Evolutionary conservation across 1,140 invertebrate species (phyloP).

Genomic region (Bombus confusus): DNA sequence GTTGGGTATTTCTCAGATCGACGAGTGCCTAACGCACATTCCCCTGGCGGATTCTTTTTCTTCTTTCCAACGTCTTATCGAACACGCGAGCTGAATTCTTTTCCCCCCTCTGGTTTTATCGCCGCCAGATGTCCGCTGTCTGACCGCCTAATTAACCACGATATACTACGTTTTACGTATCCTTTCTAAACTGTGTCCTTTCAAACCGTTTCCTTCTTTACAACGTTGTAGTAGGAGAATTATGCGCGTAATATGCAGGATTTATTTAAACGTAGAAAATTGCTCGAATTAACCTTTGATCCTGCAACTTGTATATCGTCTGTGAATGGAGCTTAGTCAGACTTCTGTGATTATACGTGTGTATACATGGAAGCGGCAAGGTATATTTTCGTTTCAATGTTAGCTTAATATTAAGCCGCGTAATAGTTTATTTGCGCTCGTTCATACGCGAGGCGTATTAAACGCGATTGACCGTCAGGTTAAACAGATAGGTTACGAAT

Average conservation of each 20-base stretch:
- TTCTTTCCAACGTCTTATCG: background rate
- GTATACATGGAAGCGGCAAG: no score
- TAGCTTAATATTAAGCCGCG: background rate
- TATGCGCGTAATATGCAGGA: background rate
- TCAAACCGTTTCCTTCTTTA: background rate
- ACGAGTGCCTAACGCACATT: conserved; percentile 49
- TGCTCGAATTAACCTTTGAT: background rate
- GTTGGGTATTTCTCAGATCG: conserved; percentile 55
- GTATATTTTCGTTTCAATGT: conserved; percentile 4
- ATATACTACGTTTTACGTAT: background rate
- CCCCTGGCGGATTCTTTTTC: conserved; percentile 15
- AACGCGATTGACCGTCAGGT: background rate
- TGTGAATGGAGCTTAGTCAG: background rate
- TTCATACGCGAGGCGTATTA: background rate
- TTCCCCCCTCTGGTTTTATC: conserved; percentile 30
- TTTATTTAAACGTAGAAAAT: background rate
- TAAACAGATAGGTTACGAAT: background rate
- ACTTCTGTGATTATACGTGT: background rate
- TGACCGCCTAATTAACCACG: conserved; percentile 30
- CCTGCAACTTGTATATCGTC: background rate
- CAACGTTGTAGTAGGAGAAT: background rate
- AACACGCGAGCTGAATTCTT: conserved; percentile 39
- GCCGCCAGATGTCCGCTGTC: conserved; percentile 27
- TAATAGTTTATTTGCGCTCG: background rate
- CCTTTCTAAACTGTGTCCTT: background rate